These are phyloP conservation scores for Batillaria attramentaria DNA, from an alignment of 1,140 invertebrate species.

Conservation along the genomic window DNA sequence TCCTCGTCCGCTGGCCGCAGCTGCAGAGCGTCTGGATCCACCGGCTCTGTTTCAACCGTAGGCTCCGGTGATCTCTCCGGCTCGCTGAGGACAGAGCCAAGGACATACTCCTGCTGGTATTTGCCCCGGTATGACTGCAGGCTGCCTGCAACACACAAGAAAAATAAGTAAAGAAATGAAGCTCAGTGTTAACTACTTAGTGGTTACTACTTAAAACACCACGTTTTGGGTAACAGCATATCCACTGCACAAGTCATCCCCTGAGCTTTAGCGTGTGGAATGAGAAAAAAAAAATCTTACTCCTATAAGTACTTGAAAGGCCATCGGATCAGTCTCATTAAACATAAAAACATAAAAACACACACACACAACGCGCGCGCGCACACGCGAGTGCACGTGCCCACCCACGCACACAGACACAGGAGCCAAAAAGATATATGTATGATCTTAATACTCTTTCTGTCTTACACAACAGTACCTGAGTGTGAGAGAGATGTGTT, in stretches of 20 bases:
- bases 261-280: too few species aligned
- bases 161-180: background rate
- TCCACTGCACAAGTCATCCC: too few species aligned
- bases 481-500: constrained; percentile 44
- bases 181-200: background rate
- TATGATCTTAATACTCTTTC: too few species aligned
- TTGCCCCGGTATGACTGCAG: constrained; percentile 53
- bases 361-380: constrained; percentile 4
- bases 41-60: background rate
- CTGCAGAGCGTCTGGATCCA: constrained; percentile 37
- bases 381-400: background rate
- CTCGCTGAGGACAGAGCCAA: constrained; percentile 37
- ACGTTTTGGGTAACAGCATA: too few species aligned
- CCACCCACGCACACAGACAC: constrained; percentile 20
- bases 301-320: too few species aligned
- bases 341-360: too few species aligned
- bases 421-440: background rate
- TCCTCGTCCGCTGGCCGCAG: constrained; percentile 50
- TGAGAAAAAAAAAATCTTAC: too few species aligned
- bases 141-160: constrained; percentile 39
- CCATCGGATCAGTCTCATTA: too few species aligned
- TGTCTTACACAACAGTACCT: constrained; percentile 36
- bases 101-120: constrained; percentile 50
- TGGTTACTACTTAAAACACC: too few species aligned
- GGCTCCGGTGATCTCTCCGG: constrained; percentile 30